Evolutionary conservation across 2,888 invertebrate genomes (phyloP).

Genomic region (Epiblema foenella): DNA sequence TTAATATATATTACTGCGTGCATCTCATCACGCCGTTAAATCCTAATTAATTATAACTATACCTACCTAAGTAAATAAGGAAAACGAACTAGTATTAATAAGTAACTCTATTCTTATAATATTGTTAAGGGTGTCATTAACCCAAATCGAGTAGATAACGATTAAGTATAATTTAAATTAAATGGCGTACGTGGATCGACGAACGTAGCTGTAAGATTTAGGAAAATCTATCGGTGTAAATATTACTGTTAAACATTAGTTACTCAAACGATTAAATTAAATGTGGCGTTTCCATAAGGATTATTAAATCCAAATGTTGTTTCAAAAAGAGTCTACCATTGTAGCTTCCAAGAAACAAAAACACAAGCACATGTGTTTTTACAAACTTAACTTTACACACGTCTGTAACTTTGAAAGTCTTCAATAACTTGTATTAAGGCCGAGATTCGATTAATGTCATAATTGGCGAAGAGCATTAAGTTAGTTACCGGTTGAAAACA

Average conservation of each 20-base stretch:
- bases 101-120: constrained; percentile 49
- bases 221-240: constrained; percentile 14
- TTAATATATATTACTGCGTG: not conserved
- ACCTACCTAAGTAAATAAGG: constrained; percentile 50
- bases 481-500: constrained; percentile 57
- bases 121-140: constrained; percentile 56
- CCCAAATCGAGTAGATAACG: constrained; percentile 60
- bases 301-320: not conserved
- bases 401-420: not conserved
- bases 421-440: not conserved
- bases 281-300: not conserved
- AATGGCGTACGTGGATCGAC: constrained; percentile 61
- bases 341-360: constrained; percentile 32
- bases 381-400: constrained; percentile 28
- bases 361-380: constrained; percentile 50
- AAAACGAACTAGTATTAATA: constrained; percentile 50
- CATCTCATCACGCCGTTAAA: not conserved
- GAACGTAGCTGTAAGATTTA: constrained; percentile 52
- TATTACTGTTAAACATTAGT: not conserved
- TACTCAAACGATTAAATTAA: not conserved
- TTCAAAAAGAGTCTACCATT: constrained; percentile 3
- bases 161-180: constrained; percentile 35
- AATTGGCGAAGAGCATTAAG: constrained; percentile 23
- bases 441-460: not conserved
- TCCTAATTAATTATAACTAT: not conserved